Base-by-base conservation (phyloP, 2,113 vertebrate species). In the Poecile atricapillus region DNA sequence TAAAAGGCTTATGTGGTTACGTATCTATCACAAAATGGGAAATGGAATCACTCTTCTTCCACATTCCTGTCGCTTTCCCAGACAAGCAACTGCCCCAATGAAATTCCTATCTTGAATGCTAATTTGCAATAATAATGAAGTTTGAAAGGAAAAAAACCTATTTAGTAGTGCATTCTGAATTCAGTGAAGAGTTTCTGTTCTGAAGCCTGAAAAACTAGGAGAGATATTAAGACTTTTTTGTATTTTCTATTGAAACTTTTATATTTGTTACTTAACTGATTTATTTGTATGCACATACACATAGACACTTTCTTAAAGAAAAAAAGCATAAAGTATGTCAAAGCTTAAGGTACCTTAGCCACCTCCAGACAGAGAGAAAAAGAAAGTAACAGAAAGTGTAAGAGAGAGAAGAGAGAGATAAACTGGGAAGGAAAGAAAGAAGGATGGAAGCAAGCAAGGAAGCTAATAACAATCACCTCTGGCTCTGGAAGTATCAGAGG, bases 61-160 rank as follows among this genome's bases (percentile, higher is more conserved):
- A 93, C 50, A 69, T 83, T 89, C 68, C 63, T 67, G 35, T 74
- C 56, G 53, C 35, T 91, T 71, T 74, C 84, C 19, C 60, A 89
- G 71, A 84, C 7, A 81, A 87, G 52, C 27, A 78, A 59, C 18
- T 46, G 15, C 55, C 41, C 28, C 41, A 71, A 16, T 23, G 31
- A 88, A 71, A 93, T 70, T 94, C 59, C 44, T 90, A 28, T 83
- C 73, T 80, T 44, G 31, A 88, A 83, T 11, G 2, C 15, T 91
- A 84, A 95, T 82, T 87, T 90, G 59, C 49, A 77, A 80, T 65
- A 91, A 88, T 89, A 93, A 80, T 39, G 23, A 84, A 69, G 8
- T 89, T 84, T 50, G 55, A 83, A 68, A 35, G 24, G 55, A 59
- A 63, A 81, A 16, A 25, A 65, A 28, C 2, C 22, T 69, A 80